Base-by-base conservation (phyloP, 2,888 invertebrate genomes). In the Acanthacorydalis orientalis region DNA sequence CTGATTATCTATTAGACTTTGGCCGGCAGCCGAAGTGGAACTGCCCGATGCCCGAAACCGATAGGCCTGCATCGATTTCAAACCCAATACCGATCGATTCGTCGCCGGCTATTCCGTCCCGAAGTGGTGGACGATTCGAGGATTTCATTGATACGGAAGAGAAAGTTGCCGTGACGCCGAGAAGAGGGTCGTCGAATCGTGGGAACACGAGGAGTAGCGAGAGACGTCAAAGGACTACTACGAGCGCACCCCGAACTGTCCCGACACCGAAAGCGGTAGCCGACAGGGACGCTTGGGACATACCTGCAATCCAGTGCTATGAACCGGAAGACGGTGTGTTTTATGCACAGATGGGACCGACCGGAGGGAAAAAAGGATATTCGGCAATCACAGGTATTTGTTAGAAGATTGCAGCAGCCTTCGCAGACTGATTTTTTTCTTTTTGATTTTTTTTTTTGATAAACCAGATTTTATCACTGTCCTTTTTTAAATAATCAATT, bases 261-360 rank as follows among this genome's bases (percentile, higher is more conserved):
- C 69, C 74, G 1, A 75, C 80, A 0, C 83, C 84, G 2, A 74
- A 74, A 50, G 76, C 82, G 0, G 75, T 72, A 0, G 65, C 75
- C 1, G 72, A 68, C 46, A 68, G 62, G 11, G 69, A 71, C 7
- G 78, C 84, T 1, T 92, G 92, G 92, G 80, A 79, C 49, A 89
- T 92, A 59, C 92, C 92, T 7, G 77, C 87, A 11, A 88, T 92
- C 54, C 80, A 85, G 61, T 92, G 92, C 63, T 59, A 86, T 60
- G 90, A 91, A 63, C 91, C 91, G 0, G 86, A 87, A 39, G 90
- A 92, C 61, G 87, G 89, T 11, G 87, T 90, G 3, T 85, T 88
- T 65, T 90, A 89, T 64, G 90, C 90, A 1, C 91, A 92, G 67
- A 84, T 91, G 80, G 91, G 91, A 7, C 91, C 91, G 14, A 89